Evolutionary conservation across 2,113 vertebrate genomes (phyloP).

Genomic region (Danionella cerebrum): DNA sequence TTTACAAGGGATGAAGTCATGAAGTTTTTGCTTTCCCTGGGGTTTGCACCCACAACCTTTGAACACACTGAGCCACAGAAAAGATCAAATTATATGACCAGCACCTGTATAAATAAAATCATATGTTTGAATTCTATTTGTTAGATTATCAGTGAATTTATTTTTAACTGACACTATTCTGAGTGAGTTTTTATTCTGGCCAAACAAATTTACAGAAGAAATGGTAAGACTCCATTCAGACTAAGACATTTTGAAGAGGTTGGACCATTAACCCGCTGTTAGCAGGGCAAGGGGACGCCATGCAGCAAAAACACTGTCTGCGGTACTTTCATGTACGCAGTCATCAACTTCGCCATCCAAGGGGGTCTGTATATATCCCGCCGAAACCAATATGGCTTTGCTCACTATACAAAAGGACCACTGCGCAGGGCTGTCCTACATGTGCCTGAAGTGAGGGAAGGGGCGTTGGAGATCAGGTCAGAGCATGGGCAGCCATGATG

Average conservation of each 20-base stretch:
- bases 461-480: conserved; percentile 7
- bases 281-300: background rate
- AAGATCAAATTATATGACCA: too few species aligned
- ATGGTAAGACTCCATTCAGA: background rate
- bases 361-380: conserved; percentile 29
- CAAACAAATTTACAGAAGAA: background rate
- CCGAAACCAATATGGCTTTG: conserved; percentile 44
- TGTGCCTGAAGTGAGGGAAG: conserved; percentile 14
- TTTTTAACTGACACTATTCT: too few species aligned
- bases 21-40: too few species aligned
- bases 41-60: too few species aligned
- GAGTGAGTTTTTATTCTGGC: too few species aligned
- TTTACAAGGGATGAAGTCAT: too few species aligned
- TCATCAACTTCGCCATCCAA: conserved; percentile 21
- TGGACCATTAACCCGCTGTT: background rate
- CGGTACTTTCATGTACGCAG: conserved; percentile 37
- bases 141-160: too few species aligned
- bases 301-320: background rate
- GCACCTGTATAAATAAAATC: too few species aligned
- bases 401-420: conserved; percentile 36
- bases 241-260: background rate
- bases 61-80: too few species aligned
- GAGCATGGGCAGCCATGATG: conserved; percentile 3
- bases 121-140: too few species aligned
- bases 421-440: conserved; percentile 29